A percentile compares a stretch with the other conserved stretches of the same genome.
Conservation (phyloP, 2,888 invertebrate genomes). For the Melinaea marsaeus region DNA sequence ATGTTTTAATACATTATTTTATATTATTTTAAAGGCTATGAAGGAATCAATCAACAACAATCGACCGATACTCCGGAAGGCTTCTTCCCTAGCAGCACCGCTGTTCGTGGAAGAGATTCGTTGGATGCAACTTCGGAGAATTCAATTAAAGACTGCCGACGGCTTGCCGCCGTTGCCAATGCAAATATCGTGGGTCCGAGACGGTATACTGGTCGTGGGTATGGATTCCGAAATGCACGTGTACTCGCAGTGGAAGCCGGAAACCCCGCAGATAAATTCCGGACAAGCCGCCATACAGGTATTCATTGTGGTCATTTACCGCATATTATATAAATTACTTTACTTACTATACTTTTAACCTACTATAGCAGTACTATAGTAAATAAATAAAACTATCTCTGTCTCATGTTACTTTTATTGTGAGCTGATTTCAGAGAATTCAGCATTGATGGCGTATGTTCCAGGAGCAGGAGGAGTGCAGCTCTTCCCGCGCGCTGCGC, state of each 20-base stretch:
- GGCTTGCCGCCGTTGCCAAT: slow-evolving; percentile 97
- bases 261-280: slow-evolving; percentile 56
- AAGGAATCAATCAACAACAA: slow-evolving; percentile 90
- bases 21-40: slow-evolving; percentile 78
- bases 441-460: background rate
- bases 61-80: slow-evolving; percentile 91
- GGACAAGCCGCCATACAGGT: slow-evolving; percentile 55
- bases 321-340: no score
- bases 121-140: slow-evolving; percentile 96
- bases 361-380: no score
- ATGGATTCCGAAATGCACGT: slow-evolving; percentile 99
- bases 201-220: slow-evolving; percentile 97
- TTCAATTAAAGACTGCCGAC: slow-evolving; percentile 95
- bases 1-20: background rate
- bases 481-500: slow-evolving; percentile 84
- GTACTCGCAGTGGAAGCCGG: slow-evolving; percentile 98
- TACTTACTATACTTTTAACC: no score
- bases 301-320: slow-evolving; percentile 16
- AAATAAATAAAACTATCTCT: no score
- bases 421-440: no score
- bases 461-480: slow-evolving; percentile 82
- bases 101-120: slow-evolving; percentile 94
- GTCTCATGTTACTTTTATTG: no score
- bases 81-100: slow-evolving; percentile 93
- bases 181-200: slow-evolving; percentile 99